A percentile compares a stretch with the other conserved stretches of the same genome.
phyloP scores from a whole-genome alignment of 2,797 vertebrate genomes.

The Myotis myotis region DNA sequence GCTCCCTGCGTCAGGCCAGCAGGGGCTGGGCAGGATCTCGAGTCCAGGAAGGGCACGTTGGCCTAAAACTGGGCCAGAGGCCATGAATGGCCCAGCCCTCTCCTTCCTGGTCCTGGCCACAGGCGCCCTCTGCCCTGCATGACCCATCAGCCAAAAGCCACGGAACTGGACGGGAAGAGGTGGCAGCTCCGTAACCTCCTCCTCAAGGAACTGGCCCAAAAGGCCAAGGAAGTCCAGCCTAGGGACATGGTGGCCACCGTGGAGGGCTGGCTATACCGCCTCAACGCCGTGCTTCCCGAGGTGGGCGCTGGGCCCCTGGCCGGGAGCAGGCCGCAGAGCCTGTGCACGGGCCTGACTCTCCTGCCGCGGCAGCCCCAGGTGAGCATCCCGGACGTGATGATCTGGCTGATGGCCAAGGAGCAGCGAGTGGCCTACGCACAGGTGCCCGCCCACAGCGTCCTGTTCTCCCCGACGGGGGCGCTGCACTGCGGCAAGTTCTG shows the following conservation, averaged over 20 bases:
- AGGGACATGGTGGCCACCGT: constrained; percentile 65
- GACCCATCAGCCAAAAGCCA: constrained; percentile 54
- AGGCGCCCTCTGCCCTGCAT: constrained; percentile 71
- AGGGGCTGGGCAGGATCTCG: background rate
- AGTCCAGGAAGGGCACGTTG: background rate
- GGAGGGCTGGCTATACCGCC: constrained; percentile 78
- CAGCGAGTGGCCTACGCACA: constrained; percentile 76
- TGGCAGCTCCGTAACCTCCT: constrained; percentile 60
- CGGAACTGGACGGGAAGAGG: constrained; percentile 72
- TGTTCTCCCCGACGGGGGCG: constrained; percentile 65
- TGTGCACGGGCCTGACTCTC: background rate
- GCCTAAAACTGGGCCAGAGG: background rate
- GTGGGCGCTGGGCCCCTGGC: background rate
- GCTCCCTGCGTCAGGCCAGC: background rate
- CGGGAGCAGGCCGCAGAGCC: background rate
- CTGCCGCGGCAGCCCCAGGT: constrained; percentile 73
- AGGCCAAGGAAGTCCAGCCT: background rate
- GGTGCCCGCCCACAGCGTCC: constrained; percentile 61
- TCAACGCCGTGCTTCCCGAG: constrained; percentile 65
- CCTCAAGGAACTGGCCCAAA: constrained; percentile 40
- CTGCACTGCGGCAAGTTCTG: constrained; percentile 76
- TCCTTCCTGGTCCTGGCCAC: background rate
- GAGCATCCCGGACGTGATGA: constrained; percentile 79
- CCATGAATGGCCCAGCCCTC: background rate
- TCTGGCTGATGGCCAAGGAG: constrained; percentile 80